Conservation (phyloP, 2,888 invertebrate species). For the Apotomis capreana region DNA sequence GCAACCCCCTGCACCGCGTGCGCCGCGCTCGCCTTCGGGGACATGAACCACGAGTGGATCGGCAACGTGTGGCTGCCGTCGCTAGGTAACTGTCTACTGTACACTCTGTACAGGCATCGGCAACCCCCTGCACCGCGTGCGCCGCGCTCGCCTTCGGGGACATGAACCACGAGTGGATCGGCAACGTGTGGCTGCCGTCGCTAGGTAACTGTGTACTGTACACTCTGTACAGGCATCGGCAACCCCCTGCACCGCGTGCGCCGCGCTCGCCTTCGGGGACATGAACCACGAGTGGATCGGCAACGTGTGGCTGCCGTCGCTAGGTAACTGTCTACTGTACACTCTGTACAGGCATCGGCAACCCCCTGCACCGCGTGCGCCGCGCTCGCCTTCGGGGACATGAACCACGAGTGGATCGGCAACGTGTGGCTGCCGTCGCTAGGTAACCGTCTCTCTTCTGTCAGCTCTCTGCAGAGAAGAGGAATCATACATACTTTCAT, state of each 20-base stretch:
- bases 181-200: slow-evolving; percentile 98
- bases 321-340: slow-evolving; percentile 82
- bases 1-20: no score
- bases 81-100: no score
- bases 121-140: slow-evolving; percentile 89
- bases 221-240: no score
- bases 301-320: slow-evolving; percentile 97
- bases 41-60: no score
- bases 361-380: slow-evolving; percentile 96
- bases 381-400: slow-evolving; percentile 99
- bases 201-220: slow-evolving; percentile 83
- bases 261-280: slow-evolving; percentile 98
- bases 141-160: slow-evolving; percentile 98
- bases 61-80: no score
- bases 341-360: slow-evolving; percentile 85
- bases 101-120: no score
- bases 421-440: slow-evolving; percentile 98
- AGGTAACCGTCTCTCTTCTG: slow-evolving; percentile 75
- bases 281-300: slow-evolving; percentile 99
- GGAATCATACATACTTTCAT: no score
- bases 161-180: slow-evolving; percentile 99
- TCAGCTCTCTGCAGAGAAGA: no score
- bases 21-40: no score
- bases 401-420: slow-evolving; percentile 99
- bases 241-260: slow-evolving; percentile 90